A percentile compares a stretch with the other conserved stretches of the same genome.
Conservation (phyloP, 2,113 vertebrate species). For the Phyllostomus hastatus region DNA sequence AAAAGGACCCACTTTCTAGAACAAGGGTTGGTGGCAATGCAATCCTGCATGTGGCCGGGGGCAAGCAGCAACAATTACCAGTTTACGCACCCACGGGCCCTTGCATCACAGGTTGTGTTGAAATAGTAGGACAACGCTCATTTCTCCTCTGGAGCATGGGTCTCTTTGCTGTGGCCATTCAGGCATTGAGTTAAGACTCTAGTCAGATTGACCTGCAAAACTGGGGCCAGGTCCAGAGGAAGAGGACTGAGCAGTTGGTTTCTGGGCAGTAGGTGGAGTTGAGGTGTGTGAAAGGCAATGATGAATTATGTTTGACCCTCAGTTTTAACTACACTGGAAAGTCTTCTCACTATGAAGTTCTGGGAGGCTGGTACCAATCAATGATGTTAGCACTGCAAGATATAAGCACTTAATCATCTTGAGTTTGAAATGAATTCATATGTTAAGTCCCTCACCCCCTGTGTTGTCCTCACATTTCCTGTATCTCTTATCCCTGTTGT, state of each 20-base stretch:
- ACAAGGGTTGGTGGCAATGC: background rate
- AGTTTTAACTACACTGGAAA: background rate
- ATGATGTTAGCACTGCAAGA: background rate
- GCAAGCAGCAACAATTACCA: background rate
- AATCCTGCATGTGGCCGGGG: background rate
- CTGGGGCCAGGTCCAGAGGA: background rate
- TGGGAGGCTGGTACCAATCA: background rate
- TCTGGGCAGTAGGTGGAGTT: background rate
- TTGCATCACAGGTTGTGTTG: fast-evolving
- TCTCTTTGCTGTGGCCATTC: background rate
- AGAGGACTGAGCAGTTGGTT: background rate
- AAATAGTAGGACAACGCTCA: background rate
- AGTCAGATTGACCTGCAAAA: background rate
- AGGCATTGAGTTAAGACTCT: background rate
- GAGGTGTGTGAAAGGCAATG: background rate
- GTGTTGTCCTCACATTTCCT: no score
- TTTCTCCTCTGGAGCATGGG: background rate
- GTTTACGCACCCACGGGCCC: no score
- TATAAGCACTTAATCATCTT: background rate
- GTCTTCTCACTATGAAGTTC: background rate
- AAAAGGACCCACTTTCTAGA: background rate
- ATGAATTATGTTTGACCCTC: background rate
- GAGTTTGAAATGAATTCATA: background rate
- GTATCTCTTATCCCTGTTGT: background rate
- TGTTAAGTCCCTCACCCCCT: background rate